These are phyloP conservation scores for Lepus oiostolus DNA, from an alignment of 2,797 vertebrate species.

Conservation along the genomic window DNA sequence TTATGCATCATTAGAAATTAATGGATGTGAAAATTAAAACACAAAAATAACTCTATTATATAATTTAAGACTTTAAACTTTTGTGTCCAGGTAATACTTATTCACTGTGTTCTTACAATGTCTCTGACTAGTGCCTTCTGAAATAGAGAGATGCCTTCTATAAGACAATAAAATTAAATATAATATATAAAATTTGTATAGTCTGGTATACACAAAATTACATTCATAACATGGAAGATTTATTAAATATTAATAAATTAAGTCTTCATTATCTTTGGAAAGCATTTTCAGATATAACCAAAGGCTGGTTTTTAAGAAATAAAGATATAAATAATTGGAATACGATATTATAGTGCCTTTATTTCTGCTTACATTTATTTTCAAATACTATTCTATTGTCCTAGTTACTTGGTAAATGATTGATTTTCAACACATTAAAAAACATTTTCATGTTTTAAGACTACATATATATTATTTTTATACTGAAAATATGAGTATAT, in stretches of 20 bases:
- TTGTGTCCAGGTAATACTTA: conserved; percentile 69
- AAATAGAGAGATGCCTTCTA: conserved; percentile 56
- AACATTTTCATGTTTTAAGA: conserved; percentile 62
- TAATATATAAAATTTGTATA: background rate
- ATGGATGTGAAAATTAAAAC: conserved; percentile 80
- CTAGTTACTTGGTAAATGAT: conserved; percentile 58
- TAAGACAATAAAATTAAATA: conserved; percentile 67
- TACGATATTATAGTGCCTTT: conserved; percentile 54
- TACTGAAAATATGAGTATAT: background rate
- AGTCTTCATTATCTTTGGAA: conserved; percentile 52
- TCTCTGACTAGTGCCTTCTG: conserved; percentile 52
- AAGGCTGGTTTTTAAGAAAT: conserved; percentile 57
- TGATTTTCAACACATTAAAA: conserved; percentile 57
- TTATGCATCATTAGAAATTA: conserved; percentile 84
- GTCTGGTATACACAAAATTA: conserved; percentile 19
- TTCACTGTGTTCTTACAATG: conserved; percentile 18
- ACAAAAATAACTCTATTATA: conserved; percentile 74
- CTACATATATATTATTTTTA: background rate
- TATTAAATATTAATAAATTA: conserved; percentile 32
- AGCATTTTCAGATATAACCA: conserved; percentile 39
- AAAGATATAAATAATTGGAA: conserved; percentile 27
- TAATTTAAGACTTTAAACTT: conserved; percentile 77
- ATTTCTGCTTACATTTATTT: conserved; percentile 62
- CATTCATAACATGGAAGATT: conserved; percentile 15
- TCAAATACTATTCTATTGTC: conserved; percentile 54